Percentiles rank a stretch among this genome's conserved stretches.
Evolutionary conservation across 2,888 invertebrate species (phyloP).

Genomic region (Parasteatoda lunata): DNA sequence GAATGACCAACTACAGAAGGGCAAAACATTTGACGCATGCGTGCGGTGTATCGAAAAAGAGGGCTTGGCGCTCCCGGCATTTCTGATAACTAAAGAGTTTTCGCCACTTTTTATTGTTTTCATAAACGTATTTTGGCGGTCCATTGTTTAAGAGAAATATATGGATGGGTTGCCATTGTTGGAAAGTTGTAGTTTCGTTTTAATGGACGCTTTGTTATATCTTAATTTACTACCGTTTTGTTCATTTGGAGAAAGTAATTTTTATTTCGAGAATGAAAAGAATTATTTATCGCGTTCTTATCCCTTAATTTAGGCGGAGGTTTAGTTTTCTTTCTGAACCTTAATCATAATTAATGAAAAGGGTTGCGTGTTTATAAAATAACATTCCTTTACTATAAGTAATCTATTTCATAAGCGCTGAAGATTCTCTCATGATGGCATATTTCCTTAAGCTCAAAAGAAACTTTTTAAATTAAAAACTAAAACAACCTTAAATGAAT

Average conservation of each 20-base stretch:
- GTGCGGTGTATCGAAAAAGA: not conserved
- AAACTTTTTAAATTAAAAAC: too few relatives aligned
- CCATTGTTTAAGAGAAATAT: slow-evolving; percentile 2
- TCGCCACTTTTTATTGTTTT: slow-evolving; percentile 8
- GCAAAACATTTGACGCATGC: slow-evolving; percentile 53
- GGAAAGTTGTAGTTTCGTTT: not conserved
- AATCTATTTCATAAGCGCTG: too few relatives aligned
- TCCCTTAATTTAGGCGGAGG: not conserved
- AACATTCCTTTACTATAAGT: too few relatives aligned
- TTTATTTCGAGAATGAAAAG: not conserved
- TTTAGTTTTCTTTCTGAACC: too few relatives aligned
- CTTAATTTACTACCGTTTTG: slow-evolving; percentile 5
- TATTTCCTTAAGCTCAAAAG: too few relatives aligned
- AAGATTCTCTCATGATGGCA: too few relatives aligned
- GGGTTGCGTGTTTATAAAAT: too few relatives aligned
- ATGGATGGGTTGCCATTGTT: slow-evolving; percentile 3
- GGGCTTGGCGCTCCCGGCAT: slow-evolving; percentile 19
- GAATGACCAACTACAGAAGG: slow-evolving; percentile 55
- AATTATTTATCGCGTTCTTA: slow-evolving; percentile 5
- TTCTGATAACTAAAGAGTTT: slow-evolving; percentile 16
- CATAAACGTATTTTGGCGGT: not conserved
- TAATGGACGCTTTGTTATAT: not conserved
- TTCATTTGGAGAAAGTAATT: not conserved
- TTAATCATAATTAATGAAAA: too few relatives aligned
- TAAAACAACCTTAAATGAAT: too few relatives aligned